phyloP scores from a whole-genome alignment of 2,888 invertebrate genomes.

The Nowickia ferox region DNA sequence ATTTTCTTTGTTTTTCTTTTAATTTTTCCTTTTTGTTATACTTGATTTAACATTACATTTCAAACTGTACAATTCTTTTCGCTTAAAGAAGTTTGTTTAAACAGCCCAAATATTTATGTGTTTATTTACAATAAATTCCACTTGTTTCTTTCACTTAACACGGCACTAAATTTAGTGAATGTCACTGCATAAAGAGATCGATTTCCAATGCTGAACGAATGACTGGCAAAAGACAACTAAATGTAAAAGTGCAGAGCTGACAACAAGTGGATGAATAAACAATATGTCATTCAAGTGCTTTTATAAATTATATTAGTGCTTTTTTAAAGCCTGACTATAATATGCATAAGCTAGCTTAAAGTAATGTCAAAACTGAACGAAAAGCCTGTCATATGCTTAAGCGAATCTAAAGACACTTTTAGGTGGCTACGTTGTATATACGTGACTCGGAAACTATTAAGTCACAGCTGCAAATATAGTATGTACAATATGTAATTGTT shows the following conservation, averaged over 20 bases:
- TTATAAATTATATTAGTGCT: background rate
- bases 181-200: constrained; percentile 3
- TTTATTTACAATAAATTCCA: constrained; percentile 2
- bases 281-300: constrained; percentile 28
- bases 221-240: constrained; percentile 58
- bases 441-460: no score
- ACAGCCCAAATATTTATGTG: constrained; percentile 3
- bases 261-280: constrained; percentile 60
- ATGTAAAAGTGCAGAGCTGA: constrained; percentile 47
- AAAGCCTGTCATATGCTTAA: no score
- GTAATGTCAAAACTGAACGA: no score
- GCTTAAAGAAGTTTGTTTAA: background rate
- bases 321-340: no score
- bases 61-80: background rate
- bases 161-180: constrained; percentile 32
- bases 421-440: no score
- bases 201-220: constrained; percentile 44
- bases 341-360: no score
- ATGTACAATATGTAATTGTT: no score
- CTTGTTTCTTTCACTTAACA: constrained; percentile 18
- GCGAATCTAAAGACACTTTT: no score
- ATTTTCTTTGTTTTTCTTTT: constrained; percentile 17
- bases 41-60: constrained; percentile 32
- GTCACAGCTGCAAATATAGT: no score
- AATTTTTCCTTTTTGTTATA: constrained; percentile 2